These are phyloP conservation scores for Cyanistes caeruleus DNA, from an alignment of 2,113 vertebrate genomes.

Conservation along the genomic window DNA sequence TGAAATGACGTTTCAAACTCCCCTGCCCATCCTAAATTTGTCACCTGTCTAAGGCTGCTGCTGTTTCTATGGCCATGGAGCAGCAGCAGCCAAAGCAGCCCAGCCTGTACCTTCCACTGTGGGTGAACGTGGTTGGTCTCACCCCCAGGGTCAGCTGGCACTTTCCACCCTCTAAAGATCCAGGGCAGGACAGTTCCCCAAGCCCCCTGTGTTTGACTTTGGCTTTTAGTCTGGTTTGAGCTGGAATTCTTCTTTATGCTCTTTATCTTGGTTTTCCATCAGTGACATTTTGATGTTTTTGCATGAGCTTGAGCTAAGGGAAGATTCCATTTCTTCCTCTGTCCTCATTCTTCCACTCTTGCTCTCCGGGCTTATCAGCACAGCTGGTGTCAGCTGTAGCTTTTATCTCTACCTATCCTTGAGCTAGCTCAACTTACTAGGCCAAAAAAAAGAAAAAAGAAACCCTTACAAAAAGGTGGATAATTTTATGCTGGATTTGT, in stretches of 20 bases:
- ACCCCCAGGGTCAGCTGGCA: neutral
- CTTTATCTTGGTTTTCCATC: neutral
- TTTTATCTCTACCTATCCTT: slow-evolving; percentile 13
- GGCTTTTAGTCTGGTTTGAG: neutral
- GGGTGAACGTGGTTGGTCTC: neutral
- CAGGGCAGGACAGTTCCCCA: neutral
- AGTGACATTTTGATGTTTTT: neutral
- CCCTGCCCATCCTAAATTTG: neutral
- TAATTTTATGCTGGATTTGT: neutral
- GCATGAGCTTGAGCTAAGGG: neutral
- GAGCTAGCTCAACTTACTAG: neutral
- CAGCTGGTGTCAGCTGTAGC: neutral
- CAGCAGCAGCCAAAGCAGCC: neutral
- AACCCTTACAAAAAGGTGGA: neutral
- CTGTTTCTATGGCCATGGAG: neutral
- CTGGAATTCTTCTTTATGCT: neutral
- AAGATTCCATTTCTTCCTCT: neutral
- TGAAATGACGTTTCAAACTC: neutral
- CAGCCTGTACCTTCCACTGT: neutral
- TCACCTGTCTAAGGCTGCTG: neutral
- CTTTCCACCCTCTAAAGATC: neutral
- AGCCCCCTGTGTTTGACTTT: neutral
- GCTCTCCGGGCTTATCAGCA: neutral
- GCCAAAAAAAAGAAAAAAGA: neutral
- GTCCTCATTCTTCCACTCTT: neutral